These are phyloP conservation scores for Labeo calbasu DNA, from an alignment of 2,797 vertebrate species.

Conservation along the genomic window DNA sequence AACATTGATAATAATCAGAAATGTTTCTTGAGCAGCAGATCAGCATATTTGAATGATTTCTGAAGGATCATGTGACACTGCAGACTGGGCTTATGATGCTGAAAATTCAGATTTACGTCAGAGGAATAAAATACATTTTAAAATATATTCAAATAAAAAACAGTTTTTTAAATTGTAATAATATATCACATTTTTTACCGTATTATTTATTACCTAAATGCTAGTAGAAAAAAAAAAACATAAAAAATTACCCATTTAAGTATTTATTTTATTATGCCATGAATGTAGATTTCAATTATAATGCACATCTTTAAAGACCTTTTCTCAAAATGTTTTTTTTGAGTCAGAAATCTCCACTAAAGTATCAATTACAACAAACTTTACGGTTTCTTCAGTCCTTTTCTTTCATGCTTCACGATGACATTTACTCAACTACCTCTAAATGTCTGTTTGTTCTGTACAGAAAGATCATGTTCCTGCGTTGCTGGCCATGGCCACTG, in stretches of 20 bases:
- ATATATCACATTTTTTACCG: not conserved
- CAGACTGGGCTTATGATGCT: not conserved
- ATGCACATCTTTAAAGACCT: not conserved
- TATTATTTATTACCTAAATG: not conserved
- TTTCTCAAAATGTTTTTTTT: not conserved
- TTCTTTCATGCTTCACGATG: not conserved
- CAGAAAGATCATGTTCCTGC: conserved; percentile 95
- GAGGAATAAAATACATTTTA: not conserved
- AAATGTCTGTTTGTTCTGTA: conserved; percentile 6
- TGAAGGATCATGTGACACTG: not conserved
- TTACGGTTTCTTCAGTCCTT: not conserved
- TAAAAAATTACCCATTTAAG: too few relatives aligned
- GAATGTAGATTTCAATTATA: not conserved
- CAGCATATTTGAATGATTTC: not conserved
- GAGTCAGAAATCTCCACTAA: not conserved
- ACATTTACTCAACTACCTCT: not conserved
- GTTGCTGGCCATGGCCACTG: conserved; percentile 94
- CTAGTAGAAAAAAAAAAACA: too few relatives aligned
- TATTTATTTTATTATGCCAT: too few relatives aligned
- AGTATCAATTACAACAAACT: not conserved
- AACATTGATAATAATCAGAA: not conserved
- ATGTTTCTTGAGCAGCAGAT: not conserved
- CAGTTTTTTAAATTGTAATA: not conserved
- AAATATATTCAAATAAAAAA: not conserved
- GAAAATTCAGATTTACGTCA: not conserved